Percentiles rank a stretch among this genome's conserved stretches.
Evolutionary conservation across 1,140 invertebrate genomes (phyloP).

Genomic region (Orussus abietinus): DNA sequence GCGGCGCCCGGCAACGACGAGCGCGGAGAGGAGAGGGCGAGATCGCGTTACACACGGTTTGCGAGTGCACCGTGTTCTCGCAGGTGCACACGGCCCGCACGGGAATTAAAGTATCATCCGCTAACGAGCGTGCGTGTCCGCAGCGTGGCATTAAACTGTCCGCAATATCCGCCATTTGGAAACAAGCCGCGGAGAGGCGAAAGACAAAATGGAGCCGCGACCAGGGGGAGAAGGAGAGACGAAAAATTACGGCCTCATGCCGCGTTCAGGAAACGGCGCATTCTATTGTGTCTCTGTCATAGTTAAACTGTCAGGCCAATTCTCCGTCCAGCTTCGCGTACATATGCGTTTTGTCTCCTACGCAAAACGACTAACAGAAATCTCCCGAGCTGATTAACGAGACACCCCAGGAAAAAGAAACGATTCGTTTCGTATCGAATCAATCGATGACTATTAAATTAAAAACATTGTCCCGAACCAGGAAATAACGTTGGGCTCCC

Average conservation of each 20-base stretch:
- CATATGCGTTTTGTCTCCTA: conserved; percentile 3
- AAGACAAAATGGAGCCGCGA: conserved; percentile 14
- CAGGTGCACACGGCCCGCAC: no score
- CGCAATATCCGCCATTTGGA: conserved; percentile 48
- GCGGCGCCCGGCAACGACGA: no score
- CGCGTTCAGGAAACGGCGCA: conserved; percentile 48
- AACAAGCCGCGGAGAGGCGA: conserved; percentile 27
- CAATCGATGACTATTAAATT: no score
- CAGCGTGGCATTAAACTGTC: conserved; percentile 48
- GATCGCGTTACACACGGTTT: no score
- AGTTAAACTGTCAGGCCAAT: conserved; percentile 53
- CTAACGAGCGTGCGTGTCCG: conserved; percentile 42
- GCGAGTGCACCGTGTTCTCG: no score
- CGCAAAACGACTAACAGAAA: conserved; percentile 1
- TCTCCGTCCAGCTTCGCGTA: conserved; percentile 35
- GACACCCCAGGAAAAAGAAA: no score
- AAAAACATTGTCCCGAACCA: no score
- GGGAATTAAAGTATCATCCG: conserved; percentile 33
- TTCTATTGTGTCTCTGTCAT: conserved; percentile 54
- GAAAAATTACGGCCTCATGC: conserved; percentile 43
- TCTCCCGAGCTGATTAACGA: conserved; percentile 1
- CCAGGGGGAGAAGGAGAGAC: conserved; percentile 2
- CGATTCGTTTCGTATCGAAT: no score
- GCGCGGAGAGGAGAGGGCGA: no score
- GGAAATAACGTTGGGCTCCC: no score